Evolutionary conservation across 1,140 invertebrate species (phyloP).

Genomic region (Bombus haemorrhoidalis): DNA sequence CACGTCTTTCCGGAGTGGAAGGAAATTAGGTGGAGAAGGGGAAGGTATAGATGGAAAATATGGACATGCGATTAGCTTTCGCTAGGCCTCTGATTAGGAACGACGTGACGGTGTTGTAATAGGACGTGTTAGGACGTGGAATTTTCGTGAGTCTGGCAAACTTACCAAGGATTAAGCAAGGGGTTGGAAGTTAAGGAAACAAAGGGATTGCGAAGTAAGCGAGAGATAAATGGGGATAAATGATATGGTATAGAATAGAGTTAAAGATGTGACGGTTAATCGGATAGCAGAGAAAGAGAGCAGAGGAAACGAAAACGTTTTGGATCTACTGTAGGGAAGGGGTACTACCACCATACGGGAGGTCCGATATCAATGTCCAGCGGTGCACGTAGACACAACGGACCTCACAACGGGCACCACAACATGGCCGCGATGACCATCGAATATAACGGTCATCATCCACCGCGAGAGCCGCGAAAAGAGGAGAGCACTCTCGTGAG

Average conservation of each 20-base stretch:
- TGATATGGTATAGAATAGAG: neutral
- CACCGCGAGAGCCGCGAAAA: conserved; percentile 83
- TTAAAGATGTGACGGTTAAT: neutral
- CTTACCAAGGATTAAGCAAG: neutral
- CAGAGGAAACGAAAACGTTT: conserved; percentile 61
- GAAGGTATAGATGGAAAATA: neutral
- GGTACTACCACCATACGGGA: conserved; percentile 74
- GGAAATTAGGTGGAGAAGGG: neutral
- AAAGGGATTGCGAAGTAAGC: neutral
- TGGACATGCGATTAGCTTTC: conserved; percentile 1
- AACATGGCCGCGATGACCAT: conserved; percentile 83
- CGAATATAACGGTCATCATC: conserved; percentile 85
- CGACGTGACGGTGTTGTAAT: neutral
- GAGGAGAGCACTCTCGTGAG: conserved; percentile 80
- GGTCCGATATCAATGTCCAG: conserved; percentile 75
- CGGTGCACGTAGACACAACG: conserved; percentile 70
- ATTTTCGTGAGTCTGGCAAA: neutral
- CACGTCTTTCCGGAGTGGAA: conserved; percentile 4
- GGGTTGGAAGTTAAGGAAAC: neutral
- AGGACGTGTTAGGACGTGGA: neutral
- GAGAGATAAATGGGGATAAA: neutral
- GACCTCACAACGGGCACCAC: conserved; percentile 78
- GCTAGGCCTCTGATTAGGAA: too few species aligned
- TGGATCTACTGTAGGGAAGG: conserved; percentile 82
- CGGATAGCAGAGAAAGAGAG: conserved; percentile 21